Evolutionary conservation across 53 echinoderm and acorn worm genomes (phyloP), one percentile per base, ranked within the genome.

Genomic region (Echinometra lucunter): DNA sequence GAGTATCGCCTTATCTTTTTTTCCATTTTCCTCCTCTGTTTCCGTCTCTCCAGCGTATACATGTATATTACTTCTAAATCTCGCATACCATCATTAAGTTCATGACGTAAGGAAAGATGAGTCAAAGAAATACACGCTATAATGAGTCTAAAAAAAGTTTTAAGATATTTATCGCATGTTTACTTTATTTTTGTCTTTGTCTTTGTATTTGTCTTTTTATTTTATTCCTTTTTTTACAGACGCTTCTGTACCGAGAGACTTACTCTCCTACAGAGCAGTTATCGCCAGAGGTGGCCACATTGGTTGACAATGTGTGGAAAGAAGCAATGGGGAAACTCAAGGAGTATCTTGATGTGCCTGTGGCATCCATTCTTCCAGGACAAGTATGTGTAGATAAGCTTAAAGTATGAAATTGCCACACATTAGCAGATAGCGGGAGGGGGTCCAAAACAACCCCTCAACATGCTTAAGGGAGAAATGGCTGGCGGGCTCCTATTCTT

Each of bases 251-350:
- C 85, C 82, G 94, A 37, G 94, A 96, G 45, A 94, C 96, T 15
- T 81, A 66, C 56, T 82, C 66, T 35, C 92, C 95, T 0, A 58
- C 89, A 2, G 83, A 95, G 35, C 58, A 82, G 10, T 67, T 96
- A 37, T 96, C 96, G 27, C 94, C 95, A 10, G 96, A 96, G 75
- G 97, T 97, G 21, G 83, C 95, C 16, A 57, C 82, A 28, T 91
- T 98, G 32, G 94, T 97, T 44, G 97, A 98, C 38, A 94, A 96
- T 55, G 92, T 98, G 1, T 97, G 98, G 98, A 94, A 96, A 17
- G 98, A 98, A 70, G 97, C 98, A 23, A 94, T 92, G 74, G 98
- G 96, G 55, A 89, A 83, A 40, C 96, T 98, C 32, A 19, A 66
- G 25, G 95, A 94, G 19, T 25, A 95, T 21, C 58, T 98, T 7